These are phyloP conservation scores for Poeciliopsis infans DNA, from an alignment of 2,797 vertebrate genomes.

Conservation along the genomic window DNA sequence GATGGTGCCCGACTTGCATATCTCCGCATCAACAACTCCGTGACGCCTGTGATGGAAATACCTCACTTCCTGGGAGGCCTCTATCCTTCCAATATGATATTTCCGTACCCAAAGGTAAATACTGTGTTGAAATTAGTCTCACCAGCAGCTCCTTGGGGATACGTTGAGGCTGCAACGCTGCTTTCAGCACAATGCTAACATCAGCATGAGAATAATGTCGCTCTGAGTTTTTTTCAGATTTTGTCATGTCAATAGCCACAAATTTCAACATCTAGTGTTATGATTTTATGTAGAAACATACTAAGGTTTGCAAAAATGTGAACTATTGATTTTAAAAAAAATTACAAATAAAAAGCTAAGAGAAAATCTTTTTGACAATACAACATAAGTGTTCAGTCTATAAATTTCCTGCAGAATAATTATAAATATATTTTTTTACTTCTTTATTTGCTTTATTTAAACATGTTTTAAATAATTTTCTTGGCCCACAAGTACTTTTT, in stretches of 20 bases:
- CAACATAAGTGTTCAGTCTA: no score
- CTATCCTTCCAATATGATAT: conserved; percentile 82
- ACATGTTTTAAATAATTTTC: no score
- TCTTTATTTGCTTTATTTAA: no score
- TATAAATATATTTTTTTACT: no score
- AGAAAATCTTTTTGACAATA: background rate
- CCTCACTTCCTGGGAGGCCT: conserved; percentile 83
- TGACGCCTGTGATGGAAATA: conserved; percentile 86
- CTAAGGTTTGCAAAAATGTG: background rate
- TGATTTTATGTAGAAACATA: background rate
- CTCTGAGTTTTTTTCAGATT: background rate
- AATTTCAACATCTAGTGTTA: background rate
- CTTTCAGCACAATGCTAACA: background rate
- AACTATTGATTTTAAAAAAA: background rate
- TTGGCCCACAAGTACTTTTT: no score
- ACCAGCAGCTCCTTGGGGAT: background rate
- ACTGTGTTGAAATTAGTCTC: background rate
- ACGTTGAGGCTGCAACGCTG: background rate
- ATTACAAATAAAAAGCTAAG: background rate
- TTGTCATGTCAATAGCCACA: background rate
- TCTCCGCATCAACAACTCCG: conserved; percentile 85
- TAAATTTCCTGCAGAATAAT: no score
- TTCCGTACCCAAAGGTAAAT: conserved; percentile 86
- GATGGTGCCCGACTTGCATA: conserved; percentile 85
- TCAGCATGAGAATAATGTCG: background rate